These are phyloP conservation scores for Stercorarius parasiticus DNA, from an alignment of 2,113 vertebrate genomes.

Conservation along the genomic window DNA sequence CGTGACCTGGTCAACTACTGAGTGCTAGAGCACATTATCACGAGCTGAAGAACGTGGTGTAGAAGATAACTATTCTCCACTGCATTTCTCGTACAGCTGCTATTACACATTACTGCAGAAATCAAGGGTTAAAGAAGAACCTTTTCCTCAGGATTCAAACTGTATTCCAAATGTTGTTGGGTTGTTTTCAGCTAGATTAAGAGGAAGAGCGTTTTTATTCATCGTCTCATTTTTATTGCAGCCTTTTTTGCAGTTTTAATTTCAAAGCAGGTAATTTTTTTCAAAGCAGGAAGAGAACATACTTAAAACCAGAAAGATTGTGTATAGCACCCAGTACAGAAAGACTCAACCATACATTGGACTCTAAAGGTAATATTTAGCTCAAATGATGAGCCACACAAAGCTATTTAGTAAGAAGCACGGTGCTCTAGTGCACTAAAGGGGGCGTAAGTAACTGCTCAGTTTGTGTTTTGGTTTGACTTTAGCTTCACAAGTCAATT, in stretches of 20 bases:
- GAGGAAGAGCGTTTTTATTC: background rate
- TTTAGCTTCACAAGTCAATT: constrained; percentile 51
- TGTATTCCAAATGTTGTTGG: background rate
- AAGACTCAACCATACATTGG: background rate
- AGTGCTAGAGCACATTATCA: background rate
- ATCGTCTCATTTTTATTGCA: background rate
- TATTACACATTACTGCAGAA: background rate
- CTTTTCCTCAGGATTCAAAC: background rate
- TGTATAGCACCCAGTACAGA: background rate
- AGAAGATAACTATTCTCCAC: background rate
- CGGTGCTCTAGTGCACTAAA: background rate
- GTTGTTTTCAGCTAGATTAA: background rate
- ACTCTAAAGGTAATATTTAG: background rate
- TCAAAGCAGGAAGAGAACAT: background rate
- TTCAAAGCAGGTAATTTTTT: background rate
- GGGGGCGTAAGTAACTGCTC: background rate
- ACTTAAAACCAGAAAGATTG: background rate
- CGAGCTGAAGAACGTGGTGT: background rate
- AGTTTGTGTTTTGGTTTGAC: constrained; percentile 1
- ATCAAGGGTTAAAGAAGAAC: background rate
- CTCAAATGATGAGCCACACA: background rate
- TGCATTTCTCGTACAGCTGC: background rate
- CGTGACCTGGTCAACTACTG: background rate
- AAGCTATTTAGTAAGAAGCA: background rate
- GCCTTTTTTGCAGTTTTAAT: background rate